These are phyloP conservation scores for Diarsia rubi DNA, from an alignment of 2,888 invertebrate species.

Conservation along the genomic window DNA sequence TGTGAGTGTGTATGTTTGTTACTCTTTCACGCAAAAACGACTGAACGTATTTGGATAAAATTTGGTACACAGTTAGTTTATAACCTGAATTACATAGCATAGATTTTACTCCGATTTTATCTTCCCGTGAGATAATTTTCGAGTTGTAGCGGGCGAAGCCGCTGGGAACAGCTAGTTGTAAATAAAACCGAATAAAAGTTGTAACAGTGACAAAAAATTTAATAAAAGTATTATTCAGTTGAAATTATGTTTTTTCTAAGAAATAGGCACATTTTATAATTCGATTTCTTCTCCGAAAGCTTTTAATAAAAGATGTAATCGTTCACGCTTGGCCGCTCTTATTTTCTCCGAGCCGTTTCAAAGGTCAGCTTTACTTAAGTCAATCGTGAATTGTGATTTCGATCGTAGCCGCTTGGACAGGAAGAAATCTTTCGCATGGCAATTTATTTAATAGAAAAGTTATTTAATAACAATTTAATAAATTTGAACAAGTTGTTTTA, in stretches of 20 bases:
- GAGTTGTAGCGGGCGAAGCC: too few relatives aligned
- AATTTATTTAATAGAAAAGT: conserved; percentile 16
- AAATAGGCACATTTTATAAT: conserved; percentile 8
- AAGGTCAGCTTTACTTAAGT: conserved; percentile 52
- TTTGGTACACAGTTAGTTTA: too few relatives aligned
- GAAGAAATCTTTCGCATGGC: conserved; percentile 13
- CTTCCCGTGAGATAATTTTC: too few relatives aligned
- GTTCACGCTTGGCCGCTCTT: conserved; percentile 49
- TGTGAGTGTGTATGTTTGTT: too few relatives aligned
- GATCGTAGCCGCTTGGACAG: conserved; percentile 33
- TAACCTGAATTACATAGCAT: too few relatives aligned
- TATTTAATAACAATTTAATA: background rate
- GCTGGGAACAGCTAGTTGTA: too few relatives aligned
- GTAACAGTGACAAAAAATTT: background rate
- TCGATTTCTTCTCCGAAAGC: conserved; percentile 39
- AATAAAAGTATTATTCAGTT: background rate
- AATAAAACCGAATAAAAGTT: background rate
- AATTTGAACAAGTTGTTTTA: background rate
- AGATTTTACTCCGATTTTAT: too few relatives aligned
- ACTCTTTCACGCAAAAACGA: too few relatives aligned
- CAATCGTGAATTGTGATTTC: conserved; percentile 56
- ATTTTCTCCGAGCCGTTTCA: conserved; percentile 33
- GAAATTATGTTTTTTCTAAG: background rate
- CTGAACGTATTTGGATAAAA: too few relatives aligned
- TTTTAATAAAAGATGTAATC: conserved; percentile 57